Evolutionary conservation across 2,113 vertebrate genomes (phyloP).

Genomic region (Lagenorhynchus albirostris): DNA sequence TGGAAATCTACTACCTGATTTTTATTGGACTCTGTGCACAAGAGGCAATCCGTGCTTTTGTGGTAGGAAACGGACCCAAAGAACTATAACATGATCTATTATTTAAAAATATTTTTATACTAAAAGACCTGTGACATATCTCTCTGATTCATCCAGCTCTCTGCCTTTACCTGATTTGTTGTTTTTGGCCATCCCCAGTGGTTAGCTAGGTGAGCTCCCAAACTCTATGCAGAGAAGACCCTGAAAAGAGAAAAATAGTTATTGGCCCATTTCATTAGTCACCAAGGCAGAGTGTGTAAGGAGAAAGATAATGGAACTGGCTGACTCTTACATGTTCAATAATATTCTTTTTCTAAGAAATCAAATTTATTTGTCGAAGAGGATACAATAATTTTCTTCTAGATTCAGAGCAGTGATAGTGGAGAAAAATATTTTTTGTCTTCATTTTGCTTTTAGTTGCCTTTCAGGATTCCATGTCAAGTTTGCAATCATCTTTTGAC

Average conservation of each 20-base stretch:
- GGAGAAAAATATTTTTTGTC: neutral
- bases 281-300: neutral
- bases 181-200: neutral
- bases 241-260: conserved; percentile 12
- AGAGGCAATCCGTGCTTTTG: conserved; percentile 42
- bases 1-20: conserved; percentile 41
- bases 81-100: conserved; percentile 29
- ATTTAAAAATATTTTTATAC: conserved; percentile 57
- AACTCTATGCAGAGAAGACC: neutral
- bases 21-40: conserved; percentile 54
- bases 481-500: conserved; percentile 14
- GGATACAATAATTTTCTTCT: neutral
- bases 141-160: neutral
- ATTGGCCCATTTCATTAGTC: neutral
- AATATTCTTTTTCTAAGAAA: conserved; percentile 10
- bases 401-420: neutral
- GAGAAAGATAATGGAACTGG: neutral
- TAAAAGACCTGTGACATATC: neutral
- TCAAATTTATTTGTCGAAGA: conserved; percentile 14
- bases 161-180: conserved; percentile 22
- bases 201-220: neutral
- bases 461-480: conserved; percentile 10
- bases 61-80: neutral
- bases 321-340: neutral
- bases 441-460: conserved; percentile 44